Base-by-base conservation (phyloP, 2,113 vertebrate species). In the Polyodon spathula region DNA sequence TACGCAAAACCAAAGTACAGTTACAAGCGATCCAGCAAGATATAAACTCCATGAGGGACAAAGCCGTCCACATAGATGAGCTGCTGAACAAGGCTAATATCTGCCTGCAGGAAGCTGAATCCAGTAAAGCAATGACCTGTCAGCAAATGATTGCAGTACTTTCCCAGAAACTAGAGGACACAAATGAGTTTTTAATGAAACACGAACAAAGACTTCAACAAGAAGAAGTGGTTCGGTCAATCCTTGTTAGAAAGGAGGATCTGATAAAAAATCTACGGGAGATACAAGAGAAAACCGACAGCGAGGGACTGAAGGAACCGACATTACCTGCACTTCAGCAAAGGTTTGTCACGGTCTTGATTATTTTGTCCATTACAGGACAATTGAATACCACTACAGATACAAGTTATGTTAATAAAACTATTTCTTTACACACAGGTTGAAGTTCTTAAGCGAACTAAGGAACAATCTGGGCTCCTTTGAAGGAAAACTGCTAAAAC, bases 271-370 rank as follows among this genome's bases (percentile, higher is more conserved):
- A 77, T 69, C 78, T 98, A 68, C 85, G 84, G 62, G 91, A 86
- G 60, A 60, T 97, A 4, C 80, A 76, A 54, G 78, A 76, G 3
- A 70, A 69, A 0, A 80, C 91, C 6, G 81, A 84, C 65, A 78
- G 69, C 37, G 78, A 89, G 68, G 83, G 90, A 6, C 79, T 98
- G 42, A 92, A 85, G 65, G 96, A 98, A 71, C 84, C 93, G 39
- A 94, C 92, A 10, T 78, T 87, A 59, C 94, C 92, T 8, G 93
- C 92, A 8, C 72, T 97, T 27, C 92, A 94, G 16, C 84, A 92
- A 66, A 90, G 92, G 96, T 97, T 56, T 63, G 60, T 40, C n/a
- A n/a, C n/a, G n/a, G n/a, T n/a, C n/a, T n/a, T n/a, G n/a, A n/a
- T n/a, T n/a, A n/a, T n/a, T n/a, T n/a, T n/a, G n/a, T n/a, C n/a